A percentile compares a stretch with the other conserved stretches of the same genome.
Conservation (phyloP, 2,888 invertebrate genomes). For the Aleiodes leptofemur region DNA sequence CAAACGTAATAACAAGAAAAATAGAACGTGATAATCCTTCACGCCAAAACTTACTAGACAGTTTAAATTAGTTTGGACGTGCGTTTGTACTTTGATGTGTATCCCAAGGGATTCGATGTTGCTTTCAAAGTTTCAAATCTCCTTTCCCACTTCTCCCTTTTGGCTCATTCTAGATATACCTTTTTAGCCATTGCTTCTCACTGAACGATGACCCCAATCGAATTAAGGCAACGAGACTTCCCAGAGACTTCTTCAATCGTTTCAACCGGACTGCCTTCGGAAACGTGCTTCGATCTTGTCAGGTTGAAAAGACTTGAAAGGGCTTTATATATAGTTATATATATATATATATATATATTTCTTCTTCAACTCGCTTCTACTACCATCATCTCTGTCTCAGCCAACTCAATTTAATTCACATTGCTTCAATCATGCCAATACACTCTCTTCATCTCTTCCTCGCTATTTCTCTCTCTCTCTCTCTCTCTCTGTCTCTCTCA, state of each 20-base stretch:
- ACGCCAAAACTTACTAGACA: too few relatives aligned
- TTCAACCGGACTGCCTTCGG: conserved; percentile 45
- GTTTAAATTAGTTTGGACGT: too few relatives aligned
- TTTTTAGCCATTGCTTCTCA: conserved; percentile 21
- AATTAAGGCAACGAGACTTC: conserved; percentile 58
- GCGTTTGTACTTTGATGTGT: conserved; percentile 57
- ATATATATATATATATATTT: too few relatives aligned
- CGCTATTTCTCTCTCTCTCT: too few relatives aligned
- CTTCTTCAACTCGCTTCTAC: too few relatives aligned
- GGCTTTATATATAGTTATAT: conserved; percentile 8
- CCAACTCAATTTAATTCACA: conserved; percentile 45
- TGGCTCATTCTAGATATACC: background rate
- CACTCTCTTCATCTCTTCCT: too few relatives aligned
- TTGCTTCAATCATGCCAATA: conserved; percentile 31
- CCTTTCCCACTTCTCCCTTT: background rate
- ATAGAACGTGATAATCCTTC: too few relatives aligned
- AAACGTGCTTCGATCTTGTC: conserved; percentile 46
- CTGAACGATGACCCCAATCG: conserved; percentile 57
- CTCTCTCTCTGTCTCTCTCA: too few relatives aligned
- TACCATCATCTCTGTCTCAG: conserved; percentile 32
- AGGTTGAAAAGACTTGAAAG: conserved; percentile 27
- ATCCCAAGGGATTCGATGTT: conserved; percentile 43
- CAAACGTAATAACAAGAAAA: too few relatives aligned
- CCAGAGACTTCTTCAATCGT: conserved; percentile 49
- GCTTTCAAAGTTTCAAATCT: conserved; percentile 24